Evolutionary conservation across 2,888 invertebrate species (phyloP).

Genomic region (Macrophya annulata): DNA sequence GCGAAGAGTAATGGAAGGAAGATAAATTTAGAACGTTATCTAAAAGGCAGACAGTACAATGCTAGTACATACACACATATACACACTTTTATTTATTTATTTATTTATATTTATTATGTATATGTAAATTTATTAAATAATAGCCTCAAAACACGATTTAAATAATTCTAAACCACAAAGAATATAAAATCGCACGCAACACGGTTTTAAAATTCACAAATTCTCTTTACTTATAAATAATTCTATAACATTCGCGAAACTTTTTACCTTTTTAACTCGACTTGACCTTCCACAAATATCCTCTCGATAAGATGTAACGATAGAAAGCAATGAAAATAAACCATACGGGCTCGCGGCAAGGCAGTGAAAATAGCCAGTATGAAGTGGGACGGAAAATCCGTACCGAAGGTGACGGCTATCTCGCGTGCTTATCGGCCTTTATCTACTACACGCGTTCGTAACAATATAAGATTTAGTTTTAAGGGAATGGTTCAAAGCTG

Average conservation of each 20-base stretch:
- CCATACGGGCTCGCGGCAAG: background rate
- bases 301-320: conserved; percentile 26
- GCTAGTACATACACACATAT: background rate
- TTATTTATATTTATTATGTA: background rate
- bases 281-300: conserved; percentile 32
- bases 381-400: conserved; percentile 37
- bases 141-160: conserved; percentile 3
- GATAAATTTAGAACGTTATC: conserved; percentile 44
- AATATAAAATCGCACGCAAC: background rate
- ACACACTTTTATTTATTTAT: background rate
- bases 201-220: background rate
- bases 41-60: conserved; percentile 39
- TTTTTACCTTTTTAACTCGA: background rate
- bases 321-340: conserved; percentile 44
- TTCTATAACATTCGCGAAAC: background rate
- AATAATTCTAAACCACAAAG: background rate
- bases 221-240: background rate
- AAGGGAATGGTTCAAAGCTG: background rate
- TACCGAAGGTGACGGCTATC: conserved; percentile 44
- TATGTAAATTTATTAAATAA: conserved; percentile 1
- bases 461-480: conserved; percentile 33
- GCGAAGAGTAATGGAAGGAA: conserved; percentile 49
- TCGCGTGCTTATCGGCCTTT: conserved; percentile 48
- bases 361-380: background rate
- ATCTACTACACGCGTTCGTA: conserved; percentile 42